These are phyloP conservation scores for Oscheius sp. DNA, from an alignment of 2,888 invertebrate species.

Conservation along the genomic window DNA sequence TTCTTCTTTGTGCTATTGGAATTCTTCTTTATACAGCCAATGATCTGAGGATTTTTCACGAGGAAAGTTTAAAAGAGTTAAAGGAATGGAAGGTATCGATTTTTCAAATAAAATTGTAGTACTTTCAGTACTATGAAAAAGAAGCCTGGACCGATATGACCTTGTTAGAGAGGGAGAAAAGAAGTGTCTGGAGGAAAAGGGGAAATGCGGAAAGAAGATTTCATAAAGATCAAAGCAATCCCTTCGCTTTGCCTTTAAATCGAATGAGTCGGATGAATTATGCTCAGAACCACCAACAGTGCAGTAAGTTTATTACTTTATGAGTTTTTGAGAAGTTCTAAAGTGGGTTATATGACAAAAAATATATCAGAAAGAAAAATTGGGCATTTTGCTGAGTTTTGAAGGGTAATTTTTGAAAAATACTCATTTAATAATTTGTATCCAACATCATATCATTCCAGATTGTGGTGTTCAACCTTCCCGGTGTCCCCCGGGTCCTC, in stretches of 20 bases:
- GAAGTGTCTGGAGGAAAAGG: background rate
- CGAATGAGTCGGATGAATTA: constrained; percentile 4
- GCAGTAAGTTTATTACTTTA: background rate
- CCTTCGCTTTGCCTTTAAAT: background rate
- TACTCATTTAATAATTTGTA: too few relatives aligned
- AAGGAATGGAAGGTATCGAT: constrained; percentile 20
- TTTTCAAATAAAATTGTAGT: background rate
- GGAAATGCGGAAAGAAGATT: background rate
- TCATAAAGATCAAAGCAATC: background rate
- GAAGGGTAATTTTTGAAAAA: too few relatives aligned
- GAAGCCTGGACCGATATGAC: constrained; percentile 19
- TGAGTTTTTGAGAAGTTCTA: background rate
- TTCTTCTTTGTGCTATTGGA: constrained; percentile 15
- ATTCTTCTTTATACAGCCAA: constrained; percentile 10
- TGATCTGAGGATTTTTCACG: constrained; percentile 13
- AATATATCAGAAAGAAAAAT: too few relatives aligned
- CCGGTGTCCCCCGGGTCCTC: constrained; percentile 20
- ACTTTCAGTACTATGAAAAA: constrained; percentile 15
- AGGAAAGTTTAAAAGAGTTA: background rate
- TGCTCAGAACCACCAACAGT: background rate
- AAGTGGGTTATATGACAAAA: too few relatives aligned
- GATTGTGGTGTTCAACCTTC: constrained; percentile 20
- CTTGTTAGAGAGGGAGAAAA: constrained; percentile 3
- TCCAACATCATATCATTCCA: too few relatives aligned
- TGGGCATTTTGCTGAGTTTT: too few relatives aligned